Evolutionary conservation across 35 echinoderm and acorn worm genomes (phyloP).

Genomic region (Stichopus chloronotus): DNA sequence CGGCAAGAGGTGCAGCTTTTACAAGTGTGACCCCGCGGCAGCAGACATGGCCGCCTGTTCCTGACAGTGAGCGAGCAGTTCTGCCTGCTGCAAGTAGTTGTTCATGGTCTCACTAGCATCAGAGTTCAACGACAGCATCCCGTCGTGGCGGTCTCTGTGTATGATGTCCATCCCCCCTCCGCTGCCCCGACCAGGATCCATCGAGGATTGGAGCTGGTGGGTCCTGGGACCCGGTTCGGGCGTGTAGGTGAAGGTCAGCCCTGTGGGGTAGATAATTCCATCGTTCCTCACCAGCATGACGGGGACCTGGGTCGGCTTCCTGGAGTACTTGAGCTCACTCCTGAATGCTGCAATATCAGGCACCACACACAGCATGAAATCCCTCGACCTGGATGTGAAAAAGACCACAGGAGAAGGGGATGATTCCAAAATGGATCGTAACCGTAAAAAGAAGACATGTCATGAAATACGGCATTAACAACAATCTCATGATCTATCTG

Average conservation of each 20-base stretch:
- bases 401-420: neutral
- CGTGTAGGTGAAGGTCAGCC: constrained; percentile 94
- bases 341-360: constrained; percentile 96
- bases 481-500: too few species aligned
- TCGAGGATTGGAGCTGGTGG: neutral
- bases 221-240: constrained; percentile 80
- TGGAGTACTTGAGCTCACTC: constrained; percentile 79
- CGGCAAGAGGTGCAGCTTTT: neutral
- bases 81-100: constrained; percentile 33
- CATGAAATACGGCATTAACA: too few species aligned
- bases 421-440: neutral
- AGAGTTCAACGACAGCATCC: constrained; percentile 22
- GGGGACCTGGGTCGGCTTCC: constrained; percentile 89
- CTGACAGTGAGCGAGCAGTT: neutral
- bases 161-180: neutral
- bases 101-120: neutral
- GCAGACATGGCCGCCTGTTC: constrained; percentile 2
- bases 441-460: too few species aligned
- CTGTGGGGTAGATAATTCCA: constrained; percentile 98
- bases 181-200: neutral
- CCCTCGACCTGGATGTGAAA: constrained; percentile 52
- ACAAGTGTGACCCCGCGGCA: neutral
- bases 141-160: neutral
- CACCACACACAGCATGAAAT: constrained; percentile 95
- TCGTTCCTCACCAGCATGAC: constrained; percentile 89